Base-by-base conservation (phyloP, 2,113 vertebrate species). In the Oncorhynchus keta region DNA sequence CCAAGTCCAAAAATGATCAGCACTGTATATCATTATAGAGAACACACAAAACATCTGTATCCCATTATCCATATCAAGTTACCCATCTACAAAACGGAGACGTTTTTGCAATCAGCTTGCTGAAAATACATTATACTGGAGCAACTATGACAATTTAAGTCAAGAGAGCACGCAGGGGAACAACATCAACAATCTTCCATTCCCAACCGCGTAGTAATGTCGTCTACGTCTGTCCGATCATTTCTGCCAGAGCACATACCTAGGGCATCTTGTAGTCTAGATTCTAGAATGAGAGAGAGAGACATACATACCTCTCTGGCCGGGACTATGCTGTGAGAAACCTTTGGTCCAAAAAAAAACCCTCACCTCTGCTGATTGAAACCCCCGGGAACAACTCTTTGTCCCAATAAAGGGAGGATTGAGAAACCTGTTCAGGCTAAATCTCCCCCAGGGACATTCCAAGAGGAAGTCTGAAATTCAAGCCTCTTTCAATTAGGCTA, bases 331-430 rank as follows among this genome's bases (percentile, higher is more conserved):
- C 69, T 87, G 57, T 62, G 79, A 73, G 51, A n/a, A 70, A 11
- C 74, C 64, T 55, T 45, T 24, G 70, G 79, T 66, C 61, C 28
- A 28, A 11, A 32, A 26, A 26, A 68, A 81, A 39, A 82, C 74
- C 79, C 30, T 74, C 68, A 70, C 51, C 69, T 75, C 45, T 78
- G 20, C 71, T 84, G 80, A 32, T 16, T 48, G 51, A 5, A 57
- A 24, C 68, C 22, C 68, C 26, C 72, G 8, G 4, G 6, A 70
- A 62, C 28, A 84, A 81, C 75, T 84, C 72, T 73, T 89, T 75
- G 87, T 90, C 85, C 89, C 59, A 83, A 85, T 88, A 87, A 87
- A 82, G 5, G 81, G 77, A 67, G 89, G 92, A 89, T 90, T 87
- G 51, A 73, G 65, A 80, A 81, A 78, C n/a, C 26, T 68, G 81